Evolutionary conservation across 2,888 invertebrate species (phyloP).

Genomic region (Drosophila suboccidentalis): DNA sequence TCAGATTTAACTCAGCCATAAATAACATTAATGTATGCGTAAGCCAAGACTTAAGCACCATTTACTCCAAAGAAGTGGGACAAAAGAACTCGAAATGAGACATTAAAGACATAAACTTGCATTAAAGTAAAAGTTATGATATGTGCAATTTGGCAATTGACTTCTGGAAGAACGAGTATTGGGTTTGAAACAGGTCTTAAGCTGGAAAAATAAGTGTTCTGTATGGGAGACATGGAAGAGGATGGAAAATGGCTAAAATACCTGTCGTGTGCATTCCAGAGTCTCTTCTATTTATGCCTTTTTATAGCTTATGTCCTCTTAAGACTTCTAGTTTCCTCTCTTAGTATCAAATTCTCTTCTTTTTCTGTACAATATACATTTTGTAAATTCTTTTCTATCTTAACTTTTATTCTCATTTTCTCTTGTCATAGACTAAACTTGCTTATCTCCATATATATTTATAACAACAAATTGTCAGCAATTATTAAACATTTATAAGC

Average conservation of each 20-base stretch:
- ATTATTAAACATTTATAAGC: background rate
- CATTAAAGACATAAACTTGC: slow-evolving; percentile 3
- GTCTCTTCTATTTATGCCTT: background rate
- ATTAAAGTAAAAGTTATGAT: slow-evolving; percentile 1
- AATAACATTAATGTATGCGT: slow-evolving; percentile 7
- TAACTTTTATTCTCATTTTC: too few species aligned
- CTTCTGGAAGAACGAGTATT: background rate
- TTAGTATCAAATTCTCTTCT: too few species aligned
- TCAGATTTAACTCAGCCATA: slow-evolving; percentile 4
- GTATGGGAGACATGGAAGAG: background rate
- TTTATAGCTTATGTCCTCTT: background rate
- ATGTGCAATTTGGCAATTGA: background rate
- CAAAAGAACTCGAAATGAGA: slow-evolving; percentile 3
- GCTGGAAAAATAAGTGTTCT: background rate
- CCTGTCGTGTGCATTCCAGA: background rate
- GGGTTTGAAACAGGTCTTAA: background rate
- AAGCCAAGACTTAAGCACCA: background rate
- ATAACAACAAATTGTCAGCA: too few species aligned
- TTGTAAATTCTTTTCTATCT: too few species aligned
- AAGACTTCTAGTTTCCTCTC: background rate
- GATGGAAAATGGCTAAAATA: background rate
- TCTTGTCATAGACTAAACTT: too few species aligned
- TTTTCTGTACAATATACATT: too few species aligned
- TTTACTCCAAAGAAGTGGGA: slow-evolving; percentile 1
- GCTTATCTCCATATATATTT: too few species aligned